Conservation (phyloP, 2,113 vertebrate genomes). For the Tachuris rubrigastra region DNA sequence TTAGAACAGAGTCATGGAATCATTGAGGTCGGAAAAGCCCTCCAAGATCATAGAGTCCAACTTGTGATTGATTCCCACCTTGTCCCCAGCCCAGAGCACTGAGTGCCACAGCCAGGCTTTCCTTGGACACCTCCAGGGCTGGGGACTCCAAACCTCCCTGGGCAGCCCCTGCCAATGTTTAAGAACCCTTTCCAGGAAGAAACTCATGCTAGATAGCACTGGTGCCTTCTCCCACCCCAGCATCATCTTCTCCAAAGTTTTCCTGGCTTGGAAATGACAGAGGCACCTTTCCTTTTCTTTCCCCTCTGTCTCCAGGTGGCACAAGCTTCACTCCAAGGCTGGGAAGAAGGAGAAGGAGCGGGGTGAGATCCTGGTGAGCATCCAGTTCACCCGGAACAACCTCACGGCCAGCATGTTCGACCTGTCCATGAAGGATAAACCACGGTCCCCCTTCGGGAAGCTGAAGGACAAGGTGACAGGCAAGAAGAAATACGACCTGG, state of each 20-base stretch:
- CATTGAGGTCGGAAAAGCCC: not conserved
- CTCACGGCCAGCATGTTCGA: constrained; percentile 98
- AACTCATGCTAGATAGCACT: accelerated
- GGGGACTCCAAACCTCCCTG: not conserved
- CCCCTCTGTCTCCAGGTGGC: constrained; percentile 81
- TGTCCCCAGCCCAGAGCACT: not conserved
- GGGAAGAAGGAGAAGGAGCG: constrained; percentile 97
- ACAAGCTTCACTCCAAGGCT: constrained; percentile 89
- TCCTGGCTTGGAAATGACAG: not conserved
- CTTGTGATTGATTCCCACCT: not conserved
- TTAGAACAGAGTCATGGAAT: not conserved
- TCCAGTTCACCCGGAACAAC: constrained; percentile 91
- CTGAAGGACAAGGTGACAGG: constrained; percentile 92
- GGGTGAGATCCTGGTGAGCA: constrained; percentile 88
- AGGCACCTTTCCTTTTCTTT: not conserved
- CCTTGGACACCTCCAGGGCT: not conserved
- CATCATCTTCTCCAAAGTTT: not conserved
- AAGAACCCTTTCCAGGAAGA: not conserved
- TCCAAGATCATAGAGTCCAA: accelerated
- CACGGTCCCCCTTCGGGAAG: constrained; percentile 86
- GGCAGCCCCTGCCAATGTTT: not conserved
- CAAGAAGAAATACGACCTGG: constrained; percentile 82
- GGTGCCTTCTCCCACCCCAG: not conserved
- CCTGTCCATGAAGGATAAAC: constrained; percentile 91
- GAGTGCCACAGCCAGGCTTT: not conserved